Evolutionary conservation across 2,888 invertebrate species (phyloP).

Genomic region (Idaea straminata): DNA sequence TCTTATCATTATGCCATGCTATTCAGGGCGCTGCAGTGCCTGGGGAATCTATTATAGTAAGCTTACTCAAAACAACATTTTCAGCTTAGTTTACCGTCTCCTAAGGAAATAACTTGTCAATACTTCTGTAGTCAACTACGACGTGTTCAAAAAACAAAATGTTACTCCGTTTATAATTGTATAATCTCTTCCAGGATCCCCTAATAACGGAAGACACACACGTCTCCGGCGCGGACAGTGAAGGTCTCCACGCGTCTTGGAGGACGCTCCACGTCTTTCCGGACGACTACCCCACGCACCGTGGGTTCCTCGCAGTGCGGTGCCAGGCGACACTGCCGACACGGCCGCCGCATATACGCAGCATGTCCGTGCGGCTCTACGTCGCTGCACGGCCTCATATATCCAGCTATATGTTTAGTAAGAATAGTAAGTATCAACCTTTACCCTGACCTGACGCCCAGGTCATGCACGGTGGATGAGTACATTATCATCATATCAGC

Average conservation of each 20-base stretch:
- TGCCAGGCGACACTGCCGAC: conserved; percentile 66
- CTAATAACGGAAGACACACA: conserved; percentile 61
- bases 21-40: background rate
- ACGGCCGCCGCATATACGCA: conserved; percentile 57
- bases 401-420: conserved; percentile 75
- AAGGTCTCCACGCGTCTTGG: conserved; percentile 70
- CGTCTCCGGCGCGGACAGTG: conserved; percentile 67
- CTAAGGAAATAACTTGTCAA: no score
- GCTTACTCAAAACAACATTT: no score
- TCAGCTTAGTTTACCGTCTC: background rate
- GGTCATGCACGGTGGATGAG: background rate
- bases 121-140: background rate
- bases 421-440: conserved; percentile 65
- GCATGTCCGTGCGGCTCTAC: conserved; percentile 70
- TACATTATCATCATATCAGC: conserved; percentile 5
- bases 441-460: background rate
- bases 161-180: background rate
- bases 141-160: conserved; percentile 1
- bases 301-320: conserved; percentile 64
- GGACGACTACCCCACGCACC: conserved; percentile 61
- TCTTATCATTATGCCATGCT: no score
- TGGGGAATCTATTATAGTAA: background rate
- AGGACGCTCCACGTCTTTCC: conserved; percentile 67
- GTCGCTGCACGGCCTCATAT: conserved; percentile 69
- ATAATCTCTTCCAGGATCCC: conserved; percentile 51